These are phyloP conservation scores for Aphis gossypii DNA, from an alignment of 1,140 invertebrate species.

Conservation along the genomic window DNA sequence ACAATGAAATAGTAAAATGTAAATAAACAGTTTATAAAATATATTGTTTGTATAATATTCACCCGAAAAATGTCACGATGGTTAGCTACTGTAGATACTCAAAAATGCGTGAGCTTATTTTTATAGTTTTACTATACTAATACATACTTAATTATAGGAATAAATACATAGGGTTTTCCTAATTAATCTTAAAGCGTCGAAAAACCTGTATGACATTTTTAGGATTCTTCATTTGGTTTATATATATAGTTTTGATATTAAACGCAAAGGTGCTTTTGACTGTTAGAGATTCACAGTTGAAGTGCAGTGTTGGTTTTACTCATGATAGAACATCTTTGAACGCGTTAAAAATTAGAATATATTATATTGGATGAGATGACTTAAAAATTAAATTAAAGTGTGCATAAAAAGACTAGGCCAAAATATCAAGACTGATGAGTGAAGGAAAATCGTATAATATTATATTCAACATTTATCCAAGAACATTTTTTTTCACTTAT, in stretches of 20 bases:
- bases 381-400: background rate
- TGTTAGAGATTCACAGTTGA: no score
- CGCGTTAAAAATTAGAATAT: background rate
- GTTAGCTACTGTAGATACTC: background rate
- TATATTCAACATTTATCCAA: background rate
- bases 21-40: background rate
- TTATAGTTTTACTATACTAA: background rate
- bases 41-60: background rate
- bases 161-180: no score
- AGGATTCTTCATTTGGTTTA: no score
- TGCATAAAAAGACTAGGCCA: background rate
- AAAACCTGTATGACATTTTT: no score
- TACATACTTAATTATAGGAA: no score
- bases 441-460: background rate
- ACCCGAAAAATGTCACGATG: background rate
- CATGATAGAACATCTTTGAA: no score
- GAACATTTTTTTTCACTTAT: background rate
- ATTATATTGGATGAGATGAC: background rate
- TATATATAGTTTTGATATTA: no score
- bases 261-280: no score
- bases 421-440: no score
- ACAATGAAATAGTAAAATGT: background rate
- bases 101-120: background rate
- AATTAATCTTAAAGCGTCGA: no score
- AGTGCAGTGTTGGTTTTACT: no score